Conservation (phyloP, 1,140 invertebrate genomes). For the Nomia melanderi region DNA sequence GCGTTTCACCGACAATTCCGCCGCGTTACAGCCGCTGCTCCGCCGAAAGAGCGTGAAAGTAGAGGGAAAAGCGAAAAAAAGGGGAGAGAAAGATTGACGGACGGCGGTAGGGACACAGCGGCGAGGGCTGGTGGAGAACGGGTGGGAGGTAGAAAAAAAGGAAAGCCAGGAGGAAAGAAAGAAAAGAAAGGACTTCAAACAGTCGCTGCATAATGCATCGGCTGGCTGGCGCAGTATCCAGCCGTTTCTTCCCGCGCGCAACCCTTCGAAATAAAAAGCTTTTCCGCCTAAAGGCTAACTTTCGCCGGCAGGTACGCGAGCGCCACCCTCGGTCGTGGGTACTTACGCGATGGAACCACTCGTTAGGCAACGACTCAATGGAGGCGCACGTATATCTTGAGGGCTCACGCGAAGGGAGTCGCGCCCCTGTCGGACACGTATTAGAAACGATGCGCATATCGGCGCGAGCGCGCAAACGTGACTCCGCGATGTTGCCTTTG, state of each 20-base stretch:
- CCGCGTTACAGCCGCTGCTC: conserved; percentile 57
- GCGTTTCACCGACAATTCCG: conserved; percentile 50
- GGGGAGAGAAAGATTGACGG: conserved; percentile 2
- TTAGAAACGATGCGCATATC: conserved; percentile 9
- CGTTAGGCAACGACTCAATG: conserved; percentile 33
- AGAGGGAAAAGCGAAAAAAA: conserved; percentile 34
- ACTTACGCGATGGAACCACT: conserved; percentile 54
- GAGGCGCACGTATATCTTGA: conserved; percentile 39
- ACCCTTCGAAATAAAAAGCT: conserved; percentile 65
- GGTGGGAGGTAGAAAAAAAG: neutral
- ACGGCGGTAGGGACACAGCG: neutral
- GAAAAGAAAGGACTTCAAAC: conserved; percentile 69
- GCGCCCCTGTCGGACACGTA: neutral
- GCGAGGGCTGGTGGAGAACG: neutral
- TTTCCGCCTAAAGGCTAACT: conserved; percentile 61
- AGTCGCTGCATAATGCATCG: conserved; percentile 69
- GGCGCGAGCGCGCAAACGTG: conserved; percentile 11
- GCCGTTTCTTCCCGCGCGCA: conserved; percentile 48
- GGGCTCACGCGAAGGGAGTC: conserved; percentile 11
- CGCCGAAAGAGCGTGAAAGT: conserved; percentile 49
- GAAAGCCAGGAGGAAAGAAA: conserved; percentile 33
- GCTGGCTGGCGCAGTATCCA: conserved; percentile 37
- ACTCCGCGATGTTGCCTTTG: conserved; percentile 16
- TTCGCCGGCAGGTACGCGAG: conserved; percentile 47
- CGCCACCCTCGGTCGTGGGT: conserved; percentile 21